These are phyloP conservation scores for Drosophila buzzatii DNA, from an alignment of 2,888 invertebrate species.

Conservation along the genomic window DNA sequence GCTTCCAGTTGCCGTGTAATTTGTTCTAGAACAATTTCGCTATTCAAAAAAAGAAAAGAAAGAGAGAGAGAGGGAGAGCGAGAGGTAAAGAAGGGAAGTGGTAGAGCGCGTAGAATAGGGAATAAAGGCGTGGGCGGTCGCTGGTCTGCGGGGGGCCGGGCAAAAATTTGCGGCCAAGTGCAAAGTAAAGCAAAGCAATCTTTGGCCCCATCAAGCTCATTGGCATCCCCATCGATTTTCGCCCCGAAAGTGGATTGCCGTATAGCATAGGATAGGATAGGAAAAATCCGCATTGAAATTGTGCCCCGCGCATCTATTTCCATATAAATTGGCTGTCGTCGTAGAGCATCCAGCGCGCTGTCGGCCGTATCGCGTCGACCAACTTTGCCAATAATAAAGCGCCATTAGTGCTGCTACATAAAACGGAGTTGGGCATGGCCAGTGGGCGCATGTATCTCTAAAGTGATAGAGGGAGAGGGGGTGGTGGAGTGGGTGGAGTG, in stretches of 20 bases:
- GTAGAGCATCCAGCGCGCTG: constrained; percentile 59
- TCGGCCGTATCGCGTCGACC: constrained; percentile 50
- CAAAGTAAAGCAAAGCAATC: constrained; percentile 66
- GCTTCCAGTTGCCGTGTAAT: constrained; percentile 61
- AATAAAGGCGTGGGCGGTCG: constrained; percentile 1
- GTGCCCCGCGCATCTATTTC: constrained; percentile 79
- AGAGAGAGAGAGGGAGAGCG: not conserved
- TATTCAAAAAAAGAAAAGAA: constrained; percentile 37
- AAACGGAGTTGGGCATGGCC: constrained; percentile 46
- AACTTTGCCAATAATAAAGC: constrained; percentile 82
- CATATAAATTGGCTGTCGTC: constrained; percentile 80
- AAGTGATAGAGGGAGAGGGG: not conserved
- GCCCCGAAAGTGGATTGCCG: constrained; percentile 47
- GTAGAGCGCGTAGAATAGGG: not conserved
- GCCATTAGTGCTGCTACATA: constrained; percentile 82
- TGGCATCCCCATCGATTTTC: constrained; percentile 66
- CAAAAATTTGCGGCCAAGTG: constrained; percentile 47
- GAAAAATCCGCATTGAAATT: constrained; percentile 68
- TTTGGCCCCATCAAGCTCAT: constrained; percentile 46
- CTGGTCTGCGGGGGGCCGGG: no score
- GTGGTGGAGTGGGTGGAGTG: not conserved
- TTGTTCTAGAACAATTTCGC: constrained; percentile 63
- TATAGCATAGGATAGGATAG: constrained; percentile 46
- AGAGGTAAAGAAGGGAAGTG: not conserved
- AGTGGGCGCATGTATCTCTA: constrained; percentile 6